phyloP scores from a whole-genome alignment of 2,113 vertebrate genomes.

The Hydrolagus affinis region DNA sequence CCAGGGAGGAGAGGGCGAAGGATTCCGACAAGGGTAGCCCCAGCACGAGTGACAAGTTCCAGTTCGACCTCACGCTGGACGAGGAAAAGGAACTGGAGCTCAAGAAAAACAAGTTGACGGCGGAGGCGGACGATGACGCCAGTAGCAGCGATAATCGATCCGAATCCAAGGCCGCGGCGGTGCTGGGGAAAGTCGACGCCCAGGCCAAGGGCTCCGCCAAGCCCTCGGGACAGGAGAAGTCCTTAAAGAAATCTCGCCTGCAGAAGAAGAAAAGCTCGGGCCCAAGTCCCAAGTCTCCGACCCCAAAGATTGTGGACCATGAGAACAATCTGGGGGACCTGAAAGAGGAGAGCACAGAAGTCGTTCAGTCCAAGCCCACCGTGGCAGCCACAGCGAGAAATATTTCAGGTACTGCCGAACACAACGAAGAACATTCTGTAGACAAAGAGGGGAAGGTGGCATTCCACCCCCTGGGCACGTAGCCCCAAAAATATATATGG shows the following conservation, averaged over 20 bases:
- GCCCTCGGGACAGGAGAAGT: conserved; percentile 47
- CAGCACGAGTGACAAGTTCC: conserved; percentile 58
- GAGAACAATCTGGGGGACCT: conserved; percentile 28
- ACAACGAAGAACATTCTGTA: conserved; percentile 35
- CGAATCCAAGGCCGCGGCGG: conserved; percentile 34
- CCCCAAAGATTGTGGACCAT: not conserved
- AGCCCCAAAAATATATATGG: conserved; percentile 15
- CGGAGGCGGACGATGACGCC: conserved; percentile 53
- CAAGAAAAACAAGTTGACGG: conserved; percentile 46
- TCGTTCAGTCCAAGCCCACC: conserved; percentile 23
- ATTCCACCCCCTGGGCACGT: conserved; percentile 46
- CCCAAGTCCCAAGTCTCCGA: too few relatives aligned
- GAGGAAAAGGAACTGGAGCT: conserved; percentile 63
- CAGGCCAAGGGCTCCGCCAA: conserved; percentile 39
- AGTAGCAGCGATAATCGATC: conserved; percentile 38
- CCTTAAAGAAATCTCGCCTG: conserved; percentile 39
- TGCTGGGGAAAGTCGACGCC: conserved; percentile 35
- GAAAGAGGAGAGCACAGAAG: conserved; percentile 33
- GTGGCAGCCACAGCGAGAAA: not conserved
- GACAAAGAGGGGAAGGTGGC: conserved; percentile 42
- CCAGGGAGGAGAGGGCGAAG: conserved; percentile 3
- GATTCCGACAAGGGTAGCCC: not conserved
- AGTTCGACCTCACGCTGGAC: conserved; percentile 70
- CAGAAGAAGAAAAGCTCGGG: too few relatives aligned
- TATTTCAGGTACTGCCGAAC: conserved; percentile 11